phyloP scores from a whole-genome alignment of 1,140 invertebrate species.

The Euura lappo region DNA sequence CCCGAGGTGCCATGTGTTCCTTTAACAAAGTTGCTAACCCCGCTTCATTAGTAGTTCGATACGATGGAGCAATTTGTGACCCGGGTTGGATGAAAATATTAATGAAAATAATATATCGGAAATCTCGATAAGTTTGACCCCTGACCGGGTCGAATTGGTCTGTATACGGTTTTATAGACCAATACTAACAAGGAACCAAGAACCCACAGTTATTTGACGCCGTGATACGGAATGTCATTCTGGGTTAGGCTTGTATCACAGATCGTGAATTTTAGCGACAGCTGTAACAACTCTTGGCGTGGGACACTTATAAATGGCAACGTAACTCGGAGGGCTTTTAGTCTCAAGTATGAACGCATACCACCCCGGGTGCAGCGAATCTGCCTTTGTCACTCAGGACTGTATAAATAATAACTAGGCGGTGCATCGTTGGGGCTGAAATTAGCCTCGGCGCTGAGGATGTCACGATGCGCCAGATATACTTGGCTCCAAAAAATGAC shows the following conservation, averaged over 20 bases:
- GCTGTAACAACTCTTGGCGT: neutral
- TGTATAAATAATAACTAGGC: conserved; percentile 3
- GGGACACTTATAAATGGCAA: conserved; percentile 2
- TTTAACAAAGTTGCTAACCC: conserved; percentile 9
- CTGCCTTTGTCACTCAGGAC: neutral
- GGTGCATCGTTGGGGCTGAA: neutral
- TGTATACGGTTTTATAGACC: neutral
- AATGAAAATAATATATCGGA: neutral
- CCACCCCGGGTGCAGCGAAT: neutral
- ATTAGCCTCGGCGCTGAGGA: too few relatives aligned
- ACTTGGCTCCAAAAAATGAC: too few relatives aligned
- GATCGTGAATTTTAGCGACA: neutral
- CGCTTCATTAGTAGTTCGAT: conserved; percentile 9
- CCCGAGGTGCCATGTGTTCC: conserved; percentile 2
- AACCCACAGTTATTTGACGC: neutral
- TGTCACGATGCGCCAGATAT: too few relatives aligned
- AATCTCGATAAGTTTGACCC: neutral
- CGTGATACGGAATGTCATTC: neutral
- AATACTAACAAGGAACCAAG: neutral
- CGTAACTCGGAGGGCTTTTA: neutral
- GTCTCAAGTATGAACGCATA: neutral
- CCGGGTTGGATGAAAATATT: neutral
- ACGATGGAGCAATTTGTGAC: neutral
- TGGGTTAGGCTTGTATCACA: neutral
- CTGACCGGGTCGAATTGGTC: neutral